phyloP scores from a whole-genome alignment of 2,113 vertebrate species.

The Mobula hypostoma region DNA sequence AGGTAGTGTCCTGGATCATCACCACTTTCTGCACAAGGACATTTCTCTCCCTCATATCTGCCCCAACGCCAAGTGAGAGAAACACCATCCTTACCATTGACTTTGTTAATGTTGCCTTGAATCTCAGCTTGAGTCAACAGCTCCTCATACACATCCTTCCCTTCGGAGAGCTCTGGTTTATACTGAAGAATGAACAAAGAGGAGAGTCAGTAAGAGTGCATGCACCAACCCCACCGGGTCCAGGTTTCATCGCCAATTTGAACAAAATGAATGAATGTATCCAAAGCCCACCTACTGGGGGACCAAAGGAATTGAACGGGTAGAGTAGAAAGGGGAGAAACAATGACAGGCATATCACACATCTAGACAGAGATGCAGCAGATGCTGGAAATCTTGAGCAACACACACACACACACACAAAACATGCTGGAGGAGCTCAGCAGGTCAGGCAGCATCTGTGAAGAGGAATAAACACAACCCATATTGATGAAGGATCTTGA shows the following conservation, averaged over 20 bases:
- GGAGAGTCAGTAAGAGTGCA: slow-evolving; percentile 40
- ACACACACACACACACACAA: too few species aligned
- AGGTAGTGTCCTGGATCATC: too few species aligned
- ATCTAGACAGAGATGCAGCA: background rate
- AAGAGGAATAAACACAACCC: too few species aligned
- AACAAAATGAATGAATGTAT: background rate
- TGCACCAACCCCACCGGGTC: background rate
- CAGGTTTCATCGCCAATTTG: background rate
- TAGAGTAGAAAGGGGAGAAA: background rate
- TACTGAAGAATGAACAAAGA: slow-evolving; percentile 43
- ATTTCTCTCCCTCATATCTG: too few species aligned
- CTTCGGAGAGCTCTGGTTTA: background rate
- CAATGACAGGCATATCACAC: background rate
- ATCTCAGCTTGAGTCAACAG: slow-evolving; percentile 66
- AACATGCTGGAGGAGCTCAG: too few species aligned
- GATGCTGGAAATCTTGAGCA: too few species aligned
- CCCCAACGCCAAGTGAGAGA: too few species aligned
- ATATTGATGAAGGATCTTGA: too few species aligned
- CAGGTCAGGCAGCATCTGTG: too few species aligned
- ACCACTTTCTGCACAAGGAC: too few species aligned
- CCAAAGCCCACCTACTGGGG: background rate
- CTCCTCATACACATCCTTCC: slow-evolving; percentile 55
- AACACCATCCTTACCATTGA: slow-evolving; percentile 52
- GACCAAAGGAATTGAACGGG: background rate
- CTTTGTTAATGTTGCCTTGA: slow-evolving; percentile 59